Evolutionary conservation across 2,888 invertebrate genomes (phyloP), one percentile per base, ranked within the genome.

Genomic region (Clitarchus hookeri): DNA sequence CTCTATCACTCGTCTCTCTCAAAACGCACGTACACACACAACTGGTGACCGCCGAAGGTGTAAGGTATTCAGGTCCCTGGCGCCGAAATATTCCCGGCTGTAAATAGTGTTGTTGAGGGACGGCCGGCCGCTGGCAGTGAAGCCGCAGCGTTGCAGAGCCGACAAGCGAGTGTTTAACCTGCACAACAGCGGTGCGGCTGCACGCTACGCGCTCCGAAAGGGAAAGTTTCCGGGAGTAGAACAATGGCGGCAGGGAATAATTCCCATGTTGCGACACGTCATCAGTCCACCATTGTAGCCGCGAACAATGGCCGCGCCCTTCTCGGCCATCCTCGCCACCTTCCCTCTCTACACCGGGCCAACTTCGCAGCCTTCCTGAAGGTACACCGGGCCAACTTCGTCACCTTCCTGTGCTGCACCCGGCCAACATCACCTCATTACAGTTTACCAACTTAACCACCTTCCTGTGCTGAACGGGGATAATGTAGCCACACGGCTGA

Each of bases 191-290:
- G 65, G 8, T 23, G 65, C 13, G 23, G 19, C 65, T n/a, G 65
- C n/a, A 8, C 23, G 23, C 65, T 0, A 1, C 48, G 48, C 48
- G 48, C 48, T 48, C 48, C 48, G 48, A 48, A 48, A 48, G 48
- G 65, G 23, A 65, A 65, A 65, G 65, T 65, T 65, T 65, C 65
- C 65, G 65, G 65, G 65, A 65, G 65, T n/a, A 65, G 65, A 65
- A 65, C 65, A 65, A 65, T 65, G 23, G 65, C 65, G 65, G 65
- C 65, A 23, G 65, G 23, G 65, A 65, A 65, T 65, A 65, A 65
- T 65, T 65, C 65, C 65, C 65, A n/a, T 65, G 65, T 65, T 11
- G 65, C 65, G 65, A 65, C 65, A 65, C 65, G 65, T 65, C 65
- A 65, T 65, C 65, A 65, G 65, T 65, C 65, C 65, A 23, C 65